Evolutionary conservation across 1,140 invertebrate genomes (phyloP), one percentile per base, ranked within the genome.

Genomic region (Hetaerina americana): DNA sequence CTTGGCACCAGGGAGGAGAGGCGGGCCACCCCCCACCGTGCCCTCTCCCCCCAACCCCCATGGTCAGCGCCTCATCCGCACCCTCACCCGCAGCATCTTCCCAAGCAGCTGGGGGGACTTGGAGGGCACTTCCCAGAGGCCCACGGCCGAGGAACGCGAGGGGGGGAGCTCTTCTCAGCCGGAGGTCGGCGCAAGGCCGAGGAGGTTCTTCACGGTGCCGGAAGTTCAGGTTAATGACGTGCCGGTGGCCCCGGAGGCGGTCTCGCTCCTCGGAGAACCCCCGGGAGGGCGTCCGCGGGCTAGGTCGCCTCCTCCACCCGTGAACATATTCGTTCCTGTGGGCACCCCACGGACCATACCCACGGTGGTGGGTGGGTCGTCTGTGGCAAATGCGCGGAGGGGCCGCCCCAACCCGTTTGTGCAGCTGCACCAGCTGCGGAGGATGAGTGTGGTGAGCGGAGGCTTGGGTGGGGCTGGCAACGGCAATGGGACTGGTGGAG

Each of bases 151-250:
- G 1, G 40, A 57, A 57, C 15, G 40, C 15, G 22, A 68, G n/a
- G 69, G 76, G 15, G 66, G 18, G 18, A 40, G 31, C 31, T 40
- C 31, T 40, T 40, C 31, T 40, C 6, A 18, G 6, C 6, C 6
- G 18, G 18, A 12, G 2, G 40, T 18, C 3, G 15, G 22, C 15
- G 15, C 40, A 57, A 57, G 40, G 22, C 2, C 10, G 2, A 57
- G 40, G 10, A 12, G 22, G 22, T 57, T 73, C 0, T 79, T 77
- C 72, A 84, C 82, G n/a, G 81, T 87, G 71, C 86, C 87, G 1
- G 77, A 84, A 5, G 82, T 88, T 68, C 85, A 85, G 73, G 83
- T 87, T 1, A 87, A 87, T 72, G 87, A 87, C 73, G 79, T 85
- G 0, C 84, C 84, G 2, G 77, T 85, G 2, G 81, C 79, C 5